phyloP scores from a whole-genome alignment of 2,113 vertebrate genomes.

The Buteo buteo region DNA sequence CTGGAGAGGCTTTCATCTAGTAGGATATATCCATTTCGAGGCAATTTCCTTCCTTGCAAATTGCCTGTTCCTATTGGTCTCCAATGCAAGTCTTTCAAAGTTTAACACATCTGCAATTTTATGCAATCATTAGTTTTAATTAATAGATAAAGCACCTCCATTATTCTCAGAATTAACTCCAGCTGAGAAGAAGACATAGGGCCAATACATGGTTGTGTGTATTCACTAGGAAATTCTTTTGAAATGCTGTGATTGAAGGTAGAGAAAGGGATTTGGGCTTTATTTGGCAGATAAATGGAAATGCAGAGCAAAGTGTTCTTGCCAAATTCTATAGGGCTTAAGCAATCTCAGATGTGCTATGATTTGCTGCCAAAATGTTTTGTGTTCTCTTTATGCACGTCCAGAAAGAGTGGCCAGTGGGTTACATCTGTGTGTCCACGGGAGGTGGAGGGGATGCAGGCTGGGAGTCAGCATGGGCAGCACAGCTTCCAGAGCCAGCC shows the following conservation, averaged over 20 bases:
- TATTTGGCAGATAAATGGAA: neutral
- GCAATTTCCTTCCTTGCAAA: slow-evolving; percentile 50
- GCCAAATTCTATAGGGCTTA: neutral
- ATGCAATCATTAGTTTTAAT: slow-evolving; percentile 65
- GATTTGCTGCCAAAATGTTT: neutral
- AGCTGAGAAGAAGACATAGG: neutral
- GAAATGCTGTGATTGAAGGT: slow-evolving; percentile 12
- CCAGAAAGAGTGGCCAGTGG: neutral
- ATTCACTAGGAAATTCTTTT: slow-evolving; percentile 2
- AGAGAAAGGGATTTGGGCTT: neutral
- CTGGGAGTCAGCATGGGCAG: neutral
- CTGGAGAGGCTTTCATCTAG: neutral
- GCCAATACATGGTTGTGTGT: neutral
- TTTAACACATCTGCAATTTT: slow-evolving; percentile 40
- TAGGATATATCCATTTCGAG: neutral
- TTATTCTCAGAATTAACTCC: slow-evolving; percentile 40
- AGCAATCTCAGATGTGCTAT: neutral
- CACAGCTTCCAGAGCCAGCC: neutral
- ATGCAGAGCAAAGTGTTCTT: neutral
- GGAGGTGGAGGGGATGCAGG: neutral
- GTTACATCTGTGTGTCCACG: neutral
- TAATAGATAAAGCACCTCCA: slow-evolving; percentile 51
- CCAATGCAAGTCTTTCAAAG: neutral
- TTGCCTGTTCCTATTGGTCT: slow-evolving; percentile 16
- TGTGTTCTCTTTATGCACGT: neutral